Evolutionary conservation across 1,140 invertebrate species (phyloP).

Genomic region (Orius laevigatus): DNA sequence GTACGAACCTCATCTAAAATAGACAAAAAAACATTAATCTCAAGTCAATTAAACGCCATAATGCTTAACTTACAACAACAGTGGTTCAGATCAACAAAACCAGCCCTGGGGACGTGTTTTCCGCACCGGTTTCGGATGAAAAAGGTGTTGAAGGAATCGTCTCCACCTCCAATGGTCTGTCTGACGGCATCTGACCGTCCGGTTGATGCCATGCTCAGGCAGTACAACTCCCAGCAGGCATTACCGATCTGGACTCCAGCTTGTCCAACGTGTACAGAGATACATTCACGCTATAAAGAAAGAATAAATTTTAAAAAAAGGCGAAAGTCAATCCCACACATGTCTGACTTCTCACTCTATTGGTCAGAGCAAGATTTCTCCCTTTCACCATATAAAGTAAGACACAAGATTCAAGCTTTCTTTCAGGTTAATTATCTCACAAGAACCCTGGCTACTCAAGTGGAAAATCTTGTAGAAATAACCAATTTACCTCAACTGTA

Average conservation of each 20-base stretch:
- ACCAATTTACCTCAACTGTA: too few species aligned
- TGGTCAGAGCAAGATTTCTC: too few species aligned
- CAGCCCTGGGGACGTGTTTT: conserved; percentile 70
- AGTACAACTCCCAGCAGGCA: conserved; percentile 64
- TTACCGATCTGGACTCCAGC: conserved; percentile 76
- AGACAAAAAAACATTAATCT: conserved; percentile 2
- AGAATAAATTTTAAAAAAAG: conserved; percentile 11
- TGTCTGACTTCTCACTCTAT: too few species aligned
- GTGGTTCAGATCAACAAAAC: conserved; percentile 67
- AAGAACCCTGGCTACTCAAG: too few species aligned
- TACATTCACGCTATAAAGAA: conserved; percentile 44
- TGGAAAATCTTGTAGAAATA: too few species aligned
- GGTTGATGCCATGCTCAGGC: conserved; percentile 32
- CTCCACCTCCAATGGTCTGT: conserved; percentile 48
- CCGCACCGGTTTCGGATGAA: conserved; percentile 78
- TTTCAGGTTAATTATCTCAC: too few species aligned
- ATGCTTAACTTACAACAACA: conserved; percentile 18
- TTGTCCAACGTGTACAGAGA: conserved; percentile 68
- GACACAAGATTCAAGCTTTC: too few species aligned
- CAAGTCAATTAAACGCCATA: too few species aligned
- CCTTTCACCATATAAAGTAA: too few species aligned
- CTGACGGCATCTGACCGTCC: conserved; percentile 32
- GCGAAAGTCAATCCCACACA: too few species aligned
- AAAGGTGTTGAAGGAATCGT: conserved; percentile 76
- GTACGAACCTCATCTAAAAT: conserved; percentile 42